Percentiles rank a stretch among this genome's conserved stretches.
Evolutionary conservation across 1,140 invertebrate species (phyloP).

Genomic region (Drosophila aff.): DNA sequence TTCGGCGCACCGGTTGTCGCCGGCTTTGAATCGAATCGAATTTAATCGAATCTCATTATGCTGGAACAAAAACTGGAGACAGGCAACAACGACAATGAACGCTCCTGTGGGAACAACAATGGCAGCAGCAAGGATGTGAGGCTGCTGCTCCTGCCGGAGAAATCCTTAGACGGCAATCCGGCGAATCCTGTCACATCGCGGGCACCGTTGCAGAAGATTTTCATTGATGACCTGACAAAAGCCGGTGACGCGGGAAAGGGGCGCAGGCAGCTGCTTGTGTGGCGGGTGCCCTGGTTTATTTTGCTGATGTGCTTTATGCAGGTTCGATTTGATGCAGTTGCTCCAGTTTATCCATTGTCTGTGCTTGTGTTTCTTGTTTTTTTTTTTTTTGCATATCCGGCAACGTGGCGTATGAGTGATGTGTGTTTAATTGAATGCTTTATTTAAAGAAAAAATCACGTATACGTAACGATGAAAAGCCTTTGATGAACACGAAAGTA

Average conservation of each 20-base stretch:
- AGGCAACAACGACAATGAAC: conserved; percentile 27
- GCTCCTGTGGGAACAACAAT: conserved; percentile 30
- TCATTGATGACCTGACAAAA: conserved; percentile 71
- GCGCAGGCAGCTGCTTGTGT: conserved; percentile 27
- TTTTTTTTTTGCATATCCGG: conserved; percentile 4
- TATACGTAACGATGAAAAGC: neutral
- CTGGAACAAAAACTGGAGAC: conserved; percentile 18
- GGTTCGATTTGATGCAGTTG: conserved; percentile 56
- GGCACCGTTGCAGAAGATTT: conserved; percentile 60
- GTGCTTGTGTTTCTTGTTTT: neutral
- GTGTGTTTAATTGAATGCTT: conserved; percentile 30
- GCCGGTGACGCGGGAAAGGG: conserved; percentile 1
- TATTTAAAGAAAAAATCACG: conserved; percentile 11
- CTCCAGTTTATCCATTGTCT: conserved; percentile 34
- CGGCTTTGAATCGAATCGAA: conserved; percentile 14
- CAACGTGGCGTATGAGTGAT: conserved; percentile 55
- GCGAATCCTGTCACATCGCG: conserved; percentile 11
- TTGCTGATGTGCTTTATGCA: conserved; percentile 70
- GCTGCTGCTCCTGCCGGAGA: conserved; percentile 46
- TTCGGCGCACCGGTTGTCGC: conserved; percentile 56
- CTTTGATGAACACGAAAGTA: neutral
- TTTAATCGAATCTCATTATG: conserved; percentile 47
- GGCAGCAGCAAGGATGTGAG: conserved; percentile 59
- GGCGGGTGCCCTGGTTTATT: conserved; percentile 78
- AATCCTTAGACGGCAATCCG: conserved; percentile 1